Percentiles rank a stretch among this genome's conserved stretches.
These are phyloP conservation scores for Upupa epops DNA, from an alignment of 2,113 vertebrate species.

Conservation along the genomic window DNA sequence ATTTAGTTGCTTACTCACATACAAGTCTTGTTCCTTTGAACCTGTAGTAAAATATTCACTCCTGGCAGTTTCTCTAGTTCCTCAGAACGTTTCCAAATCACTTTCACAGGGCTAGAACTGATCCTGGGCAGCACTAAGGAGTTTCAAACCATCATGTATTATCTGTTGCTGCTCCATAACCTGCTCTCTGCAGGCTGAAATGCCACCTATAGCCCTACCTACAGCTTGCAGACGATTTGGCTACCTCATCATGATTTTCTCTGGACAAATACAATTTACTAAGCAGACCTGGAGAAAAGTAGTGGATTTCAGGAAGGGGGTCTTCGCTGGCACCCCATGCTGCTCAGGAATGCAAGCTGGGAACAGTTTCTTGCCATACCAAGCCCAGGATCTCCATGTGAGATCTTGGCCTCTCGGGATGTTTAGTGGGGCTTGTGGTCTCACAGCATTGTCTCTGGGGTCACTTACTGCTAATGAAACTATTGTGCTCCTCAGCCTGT, in stretches of 20 bases:
- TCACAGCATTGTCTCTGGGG: background rate
- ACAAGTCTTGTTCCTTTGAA: background rate
- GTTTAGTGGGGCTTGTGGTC: background rate
- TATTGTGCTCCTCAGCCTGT: background rate
- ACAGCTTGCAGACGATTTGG: background rate
- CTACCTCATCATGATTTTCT: background rate
- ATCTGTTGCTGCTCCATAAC: background rate
- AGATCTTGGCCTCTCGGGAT: background rate
- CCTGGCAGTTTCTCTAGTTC: background rate
- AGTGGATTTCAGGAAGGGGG: background rate
- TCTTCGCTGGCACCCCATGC: rapidly evolving
- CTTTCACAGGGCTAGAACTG: background rate
- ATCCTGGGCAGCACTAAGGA: background rate
- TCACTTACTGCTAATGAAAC: background rate
- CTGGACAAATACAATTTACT: background rate
- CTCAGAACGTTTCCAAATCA: background rate
- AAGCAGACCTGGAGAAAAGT: background rate
- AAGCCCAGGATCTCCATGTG: background rate
- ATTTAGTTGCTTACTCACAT: background rate
- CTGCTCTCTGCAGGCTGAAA: background rate
- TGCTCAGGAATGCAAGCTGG: background rate
- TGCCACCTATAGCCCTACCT: background rate
- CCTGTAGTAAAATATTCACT: background rate
- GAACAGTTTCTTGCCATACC: background rate
- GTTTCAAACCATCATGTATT: background rate